Conservation (phyloP, 2,888 invertebrate species). For the Loripinus fragilis region DNA sequence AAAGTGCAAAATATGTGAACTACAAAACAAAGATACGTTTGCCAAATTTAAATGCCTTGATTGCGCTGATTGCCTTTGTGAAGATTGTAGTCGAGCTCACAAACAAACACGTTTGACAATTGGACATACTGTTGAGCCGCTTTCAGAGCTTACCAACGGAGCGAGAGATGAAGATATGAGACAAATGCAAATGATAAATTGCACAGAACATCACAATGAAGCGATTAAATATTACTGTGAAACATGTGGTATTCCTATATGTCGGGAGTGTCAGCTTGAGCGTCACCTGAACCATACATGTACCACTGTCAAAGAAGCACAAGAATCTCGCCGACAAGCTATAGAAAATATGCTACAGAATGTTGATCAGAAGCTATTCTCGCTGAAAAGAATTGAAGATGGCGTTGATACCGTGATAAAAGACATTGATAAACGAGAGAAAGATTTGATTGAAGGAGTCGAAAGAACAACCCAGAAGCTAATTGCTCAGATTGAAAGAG, state of each 20-base stretch:
- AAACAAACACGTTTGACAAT: constrained; percentile 61
- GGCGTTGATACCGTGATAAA: constrained; percentile 42
- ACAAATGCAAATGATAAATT: constrained; percentile 52
- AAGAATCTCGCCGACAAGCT: constrained; percentile 45
- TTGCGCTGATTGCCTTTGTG: constrained; percentile 63
- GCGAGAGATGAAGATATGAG: constrained; percentile 53
- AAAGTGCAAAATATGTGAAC: constrained; percentile 57
- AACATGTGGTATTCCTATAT: constrained; percentile 53
- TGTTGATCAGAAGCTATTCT: constrained; percentile 46
- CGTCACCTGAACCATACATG: constrained; percentile 53
- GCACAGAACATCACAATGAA: constrained; percentile 52
- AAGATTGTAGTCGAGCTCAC: constrained; percentile 57
- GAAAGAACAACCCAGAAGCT: constrained; percentile 56
- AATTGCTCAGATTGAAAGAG: constrained; percentile 59
- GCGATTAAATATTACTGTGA: constrained; percentile 58
- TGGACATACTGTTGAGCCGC: constrained; percentile 53
- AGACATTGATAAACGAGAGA: constrained; percentile 58
- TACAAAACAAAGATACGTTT: constrained; percentile 53
- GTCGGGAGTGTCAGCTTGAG: constrained; percentile 61
- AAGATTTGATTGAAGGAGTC: constrained; percentile 53
- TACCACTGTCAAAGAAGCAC: constrained; percentile 43
- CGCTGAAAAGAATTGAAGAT: constrained; percentile 45
- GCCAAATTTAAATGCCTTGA: constrained; percentile 58
- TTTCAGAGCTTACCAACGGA: constrained; percentile 56
- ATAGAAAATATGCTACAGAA: constrained; percentile 46